Evolutionary conservation across 2,888 invertebrate species (phyloP).

Genomic region (Pantelozetes paolii): DNA sequence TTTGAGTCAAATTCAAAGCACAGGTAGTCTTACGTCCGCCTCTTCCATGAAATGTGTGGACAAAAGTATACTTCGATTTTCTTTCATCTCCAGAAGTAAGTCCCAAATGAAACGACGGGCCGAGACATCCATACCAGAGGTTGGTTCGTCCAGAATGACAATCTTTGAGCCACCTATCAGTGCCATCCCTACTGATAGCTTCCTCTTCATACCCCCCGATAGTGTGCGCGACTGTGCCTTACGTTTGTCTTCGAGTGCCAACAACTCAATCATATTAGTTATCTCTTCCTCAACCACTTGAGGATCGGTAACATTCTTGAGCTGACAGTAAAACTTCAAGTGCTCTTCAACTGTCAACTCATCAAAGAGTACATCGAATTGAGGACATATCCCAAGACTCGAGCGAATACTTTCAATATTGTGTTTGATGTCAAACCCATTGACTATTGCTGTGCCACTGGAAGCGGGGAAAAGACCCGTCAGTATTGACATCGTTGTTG

Average conservation of each 20-base stretch:
- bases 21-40: constrained; percentile 51
- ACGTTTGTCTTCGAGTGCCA: constrained; percentile 65
- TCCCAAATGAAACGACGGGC: constrained; percentile 67
- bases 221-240: constrained; percentile 60
- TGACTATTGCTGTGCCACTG: constrained; percentile 66
- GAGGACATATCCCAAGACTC: constrained; percentile 62
- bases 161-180: constrained; percentile 67
- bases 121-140: constrained; percentile 59
- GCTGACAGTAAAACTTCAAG: constrained; percentile 70
- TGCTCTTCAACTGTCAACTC: constrained; percentile 78
- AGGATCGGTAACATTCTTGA: constrained; percentile 61
- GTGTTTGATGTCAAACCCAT: constrained; percentile 66
- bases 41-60: constrained; percentile 96
- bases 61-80: constrained; percentile 62
- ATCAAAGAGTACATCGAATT: constrained; percentile 72
- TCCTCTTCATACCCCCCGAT: constrained; percentile 74
- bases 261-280: constrained; percentile 59
- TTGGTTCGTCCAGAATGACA: constrained; percentile 59
- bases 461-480: constrained; percentile 62
- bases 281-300: constrained; percentile 12
- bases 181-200: constrained; percentile 66
- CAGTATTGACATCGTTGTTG: constrained; percentile 68
- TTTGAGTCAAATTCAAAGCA: neutral
- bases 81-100: constrained; percentile 60
- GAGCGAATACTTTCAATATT: constrained; percentile 65